Conservation (phyloP, 2,888 invertebrate species). For the Rhagophthalmus giganteus region DNA sequence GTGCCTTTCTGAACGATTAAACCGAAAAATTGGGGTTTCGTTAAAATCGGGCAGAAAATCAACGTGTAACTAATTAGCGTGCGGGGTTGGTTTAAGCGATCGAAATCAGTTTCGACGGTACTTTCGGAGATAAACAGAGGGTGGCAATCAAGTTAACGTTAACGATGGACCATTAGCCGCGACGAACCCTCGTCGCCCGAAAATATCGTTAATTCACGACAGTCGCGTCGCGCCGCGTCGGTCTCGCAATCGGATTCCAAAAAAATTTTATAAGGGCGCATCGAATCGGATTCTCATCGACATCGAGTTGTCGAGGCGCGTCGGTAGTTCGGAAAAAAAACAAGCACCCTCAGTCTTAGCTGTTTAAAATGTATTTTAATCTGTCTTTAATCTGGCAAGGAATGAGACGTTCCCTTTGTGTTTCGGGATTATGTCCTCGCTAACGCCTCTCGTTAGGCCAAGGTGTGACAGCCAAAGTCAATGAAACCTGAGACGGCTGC, state of each 20-base stretch:
- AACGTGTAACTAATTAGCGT: slow-evolving; percentile 18
- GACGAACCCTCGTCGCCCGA: slow-evolving; percentile 1
- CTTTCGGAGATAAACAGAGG: slow-evolving; percentile 26
- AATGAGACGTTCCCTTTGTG: slow-evolving; percentile 44
- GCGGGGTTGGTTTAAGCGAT: slow-evolving; percentile 14
- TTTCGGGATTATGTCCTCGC: slow-evolving; percentile 50
- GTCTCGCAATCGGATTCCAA: background rate
- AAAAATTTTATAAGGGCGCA: slow-evolving; percentile 13
- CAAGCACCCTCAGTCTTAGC: slow-evolving; percentile 45
- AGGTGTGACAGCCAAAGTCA: slow-evolving; percentile 41
- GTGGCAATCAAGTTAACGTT: slow-evolving; percentile 38
- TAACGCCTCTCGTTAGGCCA: slow-evolving; percentile 46
- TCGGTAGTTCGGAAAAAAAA: slow-evolving; percentile 15
- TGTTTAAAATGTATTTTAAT: slow-evolving; percentile 54
- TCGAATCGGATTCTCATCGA: slow-evolving; percentile 18
- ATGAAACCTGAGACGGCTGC: slow-evolving; percentile 50
- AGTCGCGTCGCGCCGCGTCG: too few relatives aligned
- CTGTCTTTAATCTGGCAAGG: slow-evolving; percentile 53
- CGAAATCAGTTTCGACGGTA: slow-evolving; percentile 21
- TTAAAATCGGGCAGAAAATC: too few relatives aligned
- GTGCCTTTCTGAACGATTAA: slow-evolving; percentile 34
- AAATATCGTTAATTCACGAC: slow-evolving; percentile 9
- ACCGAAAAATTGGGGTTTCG: slow-evolving; percentile 30
- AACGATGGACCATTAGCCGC: slow-evolving; percentile 41
- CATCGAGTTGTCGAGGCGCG: slow-evolving; percentile 3